Base-by-base conservation (phyloP, 53 echinoderm and acorn worm genomes). In the Patiria pectinifera region DNA sequence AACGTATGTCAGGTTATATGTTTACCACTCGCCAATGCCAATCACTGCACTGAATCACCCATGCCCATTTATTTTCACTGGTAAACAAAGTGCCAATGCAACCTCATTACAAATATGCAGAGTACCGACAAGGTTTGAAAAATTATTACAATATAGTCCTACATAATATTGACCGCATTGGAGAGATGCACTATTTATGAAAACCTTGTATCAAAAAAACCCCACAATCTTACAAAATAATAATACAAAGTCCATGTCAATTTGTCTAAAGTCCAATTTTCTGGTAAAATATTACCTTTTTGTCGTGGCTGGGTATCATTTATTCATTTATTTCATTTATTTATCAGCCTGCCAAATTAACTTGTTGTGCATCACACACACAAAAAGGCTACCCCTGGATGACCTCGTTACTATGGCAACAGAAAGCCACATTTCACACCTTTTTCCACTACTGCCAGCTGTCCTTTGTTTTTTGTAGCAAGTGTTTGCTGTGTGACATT, bases 361-460 rank as follows among this genome's bases (percentile, higher is more conserved):
- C 13, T 24, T 23, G 24, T 74, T 24, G 70, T 24, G 8, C 3
- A 46, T 45, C 66, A 85, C 85, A 24, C 53, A 18, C 26, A 61
- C 18, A 61, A 18, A 0, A 22, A 46, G 60, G 21, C 71, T n/a
- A 59, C 59, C 87, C 76, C 45, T 18, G 21, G 77, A 61, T 87
- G 78, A 87, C 87, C 88, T 53, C 11, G 59, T 88, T 77, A 23
- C 88, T 61, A 78, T 61, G 61, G 77, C 45, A 62, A 88, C 88
- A 76, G 21, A 49, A 86, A 86, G 75, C 86, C 58, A 7, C 22
- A 47, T 71, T 86, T 86, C 47, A 79, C 80, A 79, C 80, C 47
- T 45, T 13, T 15, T 13, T 14, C 19, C 66, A 60, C 2, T 60
- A 60, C 60, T 60, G 12, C 60, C 35, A 12, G 60, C 12, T 11